phyloP scores from a whole-genome alignment of 2,888 invertebrate species.

The Steinernema carpocapsae region DNA sequence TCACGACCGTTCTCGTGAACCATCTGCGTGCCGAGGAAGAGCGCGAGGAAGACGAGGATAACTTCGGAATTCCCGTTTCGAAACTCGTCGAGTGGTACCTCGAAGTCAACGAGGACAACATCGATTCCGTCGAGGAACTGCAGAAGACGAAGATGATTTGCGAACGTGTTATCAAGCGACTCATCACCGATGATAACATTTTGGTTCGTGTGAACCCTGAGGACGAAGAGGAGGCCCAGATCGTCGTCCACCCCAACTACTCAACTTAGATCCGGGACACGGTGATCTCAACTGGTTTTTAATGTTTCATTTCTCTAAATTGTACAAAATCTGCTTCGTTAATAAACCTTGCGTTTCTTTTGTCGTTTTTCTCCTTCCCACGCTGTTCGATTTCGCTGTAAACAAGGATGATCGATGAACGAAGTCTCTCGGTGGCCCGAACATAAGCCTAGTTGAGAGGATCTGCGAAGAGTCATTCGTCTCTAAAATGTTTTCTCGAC shows the following conservation, averaged over 20 bases:
- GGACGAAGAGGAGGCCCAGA: slow-evolving; percentile 77
- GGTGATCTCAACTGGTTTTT: slow-evolving; percentile 17
- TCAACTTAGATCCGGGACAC: neutral
- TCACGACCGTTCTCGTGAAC: slow-evolving; percentile 88
- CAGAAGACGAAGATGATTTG: slow-evolving; percentile 85
- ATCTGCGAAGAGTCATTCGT: too few relatives aligned
- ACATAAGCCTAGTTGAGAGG: too few relatives aligned
- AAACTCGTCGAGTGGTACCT: slow-evolving; percentile 84
- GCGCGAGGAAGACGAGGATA: slow-evolving; percentile 52
- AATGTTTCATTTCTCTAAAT: slow-evolving; percentile 1
- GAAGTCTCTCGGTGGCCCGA: neutral
- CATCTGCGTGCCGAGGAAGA: slow-evolving; percentile 86
- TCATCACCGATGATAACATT: slow-evolving; percentile 74
- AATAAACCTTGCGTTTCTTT: neutral
- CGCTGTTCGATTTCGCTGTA: slow-evolving; percentile 3
- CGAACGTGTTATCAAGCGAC: slow-evolving; percentile 90
- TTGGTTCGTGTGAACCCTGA: slow-evolving; percentile 57
- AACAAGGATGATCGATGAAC: slow-evolving; percentile 7
- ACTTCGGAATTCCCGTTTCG: slow-evolving; percentile 60
- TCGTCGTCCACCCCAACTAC: slow-evolving; percentile 96
- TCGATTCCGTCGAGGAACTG: slow-evolving; percentile 75
- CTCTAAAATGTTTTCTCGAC: too few relatives aligned
- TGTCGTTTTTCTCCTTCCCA: neutral
- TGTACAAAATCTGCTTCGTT: slow-evolving; percentile 26
- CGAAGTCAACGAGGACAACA: slow-evolving; percentile 86